Conservation (phyloP, 2,888 invertebrate genomes). For the Dryadula phaetusa region DNA sequence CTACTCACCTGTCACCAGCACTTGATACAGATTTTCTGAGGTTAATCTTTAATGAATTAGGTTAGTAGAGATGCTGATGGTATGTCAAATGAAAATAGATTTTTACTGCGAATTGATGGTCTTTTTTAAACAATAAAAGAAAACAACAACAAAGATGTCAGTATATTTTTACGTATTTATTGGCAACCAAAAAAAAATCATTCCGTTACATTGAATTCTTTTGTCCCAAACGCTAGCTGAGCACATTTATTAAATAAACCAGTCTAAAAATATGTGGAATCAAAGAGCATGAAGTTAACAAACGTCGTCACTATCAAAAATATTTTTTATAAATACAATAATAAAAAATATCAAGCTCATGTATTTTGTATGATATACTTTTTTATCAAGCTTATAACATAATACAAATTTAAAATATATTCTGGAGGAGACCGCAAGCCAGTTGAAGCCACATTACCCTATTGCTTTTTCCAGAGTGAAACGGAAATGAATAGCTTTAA, state of each 20-base stretch:
- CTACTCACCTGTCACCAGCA: conserved; percentile 12
- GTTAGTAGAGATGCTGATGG: conserved; percentile 6
- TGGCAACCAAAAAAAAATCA: neutral
- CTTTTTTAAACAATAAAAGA: neutral
- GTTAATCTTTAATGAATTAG: conserved; percentile 5
- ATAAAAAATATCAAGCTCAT: neutral
- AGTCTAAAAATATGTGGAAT: neutral
- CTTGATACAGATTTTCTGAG: conserved; percentile 20
- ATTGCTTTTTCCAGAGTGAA: conserved; percentile 5
- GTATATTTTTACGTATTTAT: neutral
- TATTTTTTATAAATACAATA: neutral
- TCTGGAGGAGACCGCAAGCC: neutral
- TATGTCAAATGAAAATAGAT: neutral
- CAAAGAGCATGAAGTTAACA: neutral
- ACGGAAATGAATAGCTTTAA: conserved; percentile 11
- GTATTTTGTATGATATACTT: too few species aligned
- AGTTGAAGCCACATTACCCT: conserved; percentile 4
- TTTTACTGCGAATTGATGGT: neutral
- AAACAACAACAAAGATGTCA: neutral
- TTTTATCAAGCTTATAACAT: too few species aligned
- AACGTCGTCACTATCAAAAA: neutral
- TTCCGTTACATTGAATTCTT: neutral
- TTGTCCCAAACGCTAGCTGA: neutral
- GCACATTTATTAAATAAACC: neutral
- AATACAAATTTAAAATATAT: neutral